Evolutionary conservation across 2,113 vertebrate species (phyloP).

Genomic region (Bufo gargarizans): DNA sequence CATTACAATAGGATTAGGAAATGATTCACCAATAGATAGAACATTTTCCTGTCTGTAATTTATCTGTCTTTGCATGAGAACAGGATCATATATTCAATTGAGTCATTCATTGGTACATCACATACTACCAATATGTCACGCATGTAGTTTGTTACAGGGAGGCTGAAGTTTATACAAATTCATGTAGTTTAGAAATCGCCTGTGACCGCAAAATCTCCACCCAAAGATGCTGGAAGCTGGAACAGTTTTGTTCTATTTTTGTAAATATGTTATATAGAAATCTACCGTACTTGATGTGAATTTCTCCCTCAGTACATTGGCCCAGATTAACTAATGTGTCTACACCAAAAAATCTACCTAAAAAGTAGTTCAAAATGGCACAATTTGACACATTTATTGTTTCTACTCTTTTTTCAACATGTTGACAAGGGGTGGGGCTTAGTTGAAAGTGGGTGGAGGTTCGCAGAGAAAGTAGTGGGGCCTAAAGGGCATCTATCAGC

Average conservation of each 20-base stretch:
- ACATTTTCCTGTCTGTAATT: conserved; percentile 33
- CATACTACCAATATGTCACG: conserved; percentile 21
- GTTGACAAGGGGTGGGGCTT: too few relatives aligned
- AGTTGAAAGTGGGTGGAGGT: too few relatives aligned
- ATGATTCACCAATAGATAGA: conserved; percentile 41
- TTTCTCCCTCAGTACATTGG: background rate
- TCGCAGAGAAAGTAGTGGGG: too few relatives aligned
- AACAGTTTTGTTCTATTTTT: background rate
- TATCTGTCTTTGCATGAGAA: conserved; percentile 30
- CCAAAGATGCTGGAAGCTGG: background rate
- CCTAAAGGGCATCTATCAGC: too few relatives aligned
- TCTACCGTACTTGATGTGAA: background rate
- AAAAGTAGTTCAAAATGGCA: too few relatives aligned
- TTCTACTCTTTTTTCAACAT: too few relatives aligned
- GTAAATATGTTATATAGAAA: background rate
- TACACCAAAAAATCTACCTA: too few relatives aligned
- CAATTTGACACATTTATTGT: too few relatives aligned
- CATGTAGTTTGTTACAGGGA: background rate
- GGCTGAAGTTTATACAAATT: background rate
- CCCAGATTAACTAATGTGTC: too few relatives aligned
- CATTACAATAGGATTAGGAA: conserved; percentile 49
- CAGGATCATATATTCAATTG: conserved; percentile 30
- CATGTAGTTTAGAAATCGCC: background rate
- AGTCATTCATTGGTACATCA: conserved; percentile 9
- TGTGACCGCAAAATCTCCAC: background rate